Evolutionary conservation across 2,797 vertebrate species (phyloP).

Genomic region (Valencia hispanica): DNA sequence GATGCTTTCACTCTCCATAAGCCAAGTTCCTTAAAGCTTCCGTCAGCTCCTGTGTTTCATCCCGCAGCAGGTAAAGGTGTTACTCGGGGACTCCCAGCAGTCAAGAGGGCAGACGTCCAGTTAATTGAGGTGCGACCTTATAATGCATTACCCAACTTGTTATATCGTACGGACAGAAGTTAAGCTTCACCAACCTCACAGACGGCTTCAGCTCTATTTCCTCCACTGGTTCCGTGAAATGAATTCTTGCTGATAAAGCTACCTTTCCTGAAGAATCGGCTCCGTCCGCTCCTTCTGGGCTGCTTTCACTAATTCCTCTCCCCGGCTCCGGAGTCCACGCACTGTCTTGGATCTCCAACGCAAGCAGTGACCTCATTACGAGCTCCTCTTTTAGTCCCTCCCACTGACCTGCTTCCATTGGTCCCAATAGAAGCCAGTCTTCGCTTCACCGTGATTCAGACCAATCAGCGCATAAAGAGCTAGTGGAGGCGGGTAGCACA

Average conservation of each 20-base stretch:
- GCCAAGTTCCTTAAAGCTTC: background rate
- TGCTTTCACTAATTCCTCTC: conserved; percentile 17
- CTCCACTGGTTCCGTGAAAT: background rate
- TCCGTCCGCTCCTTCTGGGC: background rate
- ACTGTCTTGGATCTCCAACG: conserved; percentile 52
- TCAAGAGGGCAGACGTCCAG: conserved; percentile 3
- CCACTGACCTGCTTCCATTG: conserved; percentile 44
- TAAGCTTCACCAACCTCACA: conserved; percentile 61
- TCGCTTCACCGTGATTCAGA: fast-evolving
- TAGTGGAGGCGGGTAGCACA: fast-evolving
- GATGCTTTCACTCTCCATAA: background rate
- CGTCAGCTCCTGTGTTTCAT: background rate
- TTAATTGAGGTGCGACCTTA: background rate
- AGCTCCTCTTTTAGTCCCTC: conserved; percentile 26
- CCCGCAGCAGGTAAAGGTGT: background rate
- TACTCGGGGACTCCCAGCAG: background rate
- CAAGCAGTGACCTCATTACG: conserved; percentile 73
- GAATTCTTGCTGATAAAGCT: background rate
- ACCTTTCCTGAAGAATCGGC: background rate
- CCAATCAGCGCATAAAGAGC: conserved; percentile 19
- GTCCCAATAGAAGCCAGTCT: background rate
- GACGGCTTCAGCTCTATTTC: background rate
- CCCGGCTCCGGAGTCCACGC: conserved; percentile 31
- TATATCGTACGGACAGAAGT: background rate
- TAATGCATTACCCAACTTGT: background rate